Conservation (phyloP, 2,888 invertebrate genomes). For the Tachina lurida region DNA sequence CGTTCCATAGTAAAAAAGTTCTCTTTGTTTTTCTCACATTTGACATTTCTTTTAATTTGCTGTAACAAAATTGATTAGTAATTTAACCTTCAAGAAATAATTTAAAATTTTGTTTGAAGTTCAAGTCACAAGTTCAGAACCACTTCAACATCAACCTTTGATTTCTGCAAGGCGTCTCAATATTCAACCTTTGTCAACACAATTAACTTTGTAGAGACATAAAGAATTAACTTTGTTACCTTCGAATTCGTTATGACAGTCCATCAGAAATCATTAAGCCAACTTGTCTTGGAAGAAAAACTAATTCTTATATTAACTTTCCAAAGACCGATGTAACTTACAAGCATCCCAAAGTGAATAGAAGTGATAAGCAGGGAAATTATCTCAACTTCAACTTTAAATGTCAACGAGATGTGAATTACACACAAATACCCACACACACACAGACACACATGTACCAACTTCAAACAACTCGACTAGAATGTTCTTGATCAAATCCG, state of each 20-base stretch:
- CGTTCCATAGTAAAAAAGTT: background rate
- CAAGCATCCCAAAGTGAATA: slow-evolving; percentile 16
- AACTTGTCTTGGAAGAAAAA: slow-evolving; percentile 28
- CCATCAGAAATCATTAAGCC: slow-evolving; percentile 72
- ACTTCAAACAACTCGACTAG: background rate
- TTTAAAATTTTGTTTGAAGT: background rate
- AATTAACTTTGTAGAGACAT: slow-evolving; percentile 61
- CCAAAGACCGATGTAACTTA: slow-evolving; percentile 15
- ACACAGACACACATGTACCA: background rate
- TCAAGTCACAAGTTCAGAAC: slow-evolving; percentile 19
- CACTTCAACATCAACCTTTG: slow-evolving; percentile 22
- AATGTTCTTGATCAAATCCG: no score
- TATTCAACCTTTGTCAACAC: slow-evolving; percentile 72
- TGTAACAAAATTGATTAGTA: background rate
- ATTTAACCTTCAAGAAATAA: background rate
- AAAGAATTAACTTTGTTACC: slow-evolving; percentile 6
- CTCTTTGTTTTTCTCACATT: background rate
- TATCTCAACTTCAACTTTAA: slow-evolving; percentile 59
- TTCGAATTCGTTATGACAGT: slow-evolving; percentile 68
- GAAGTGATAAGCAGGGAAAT: slow-evolving; percentile 38
- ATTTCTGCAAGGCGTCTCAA: slow-evolving; percentile 4
- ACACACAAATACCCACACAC: slow-evolving; percentile 16
- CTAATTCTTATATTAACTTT: slow-evolving; percentile 52
- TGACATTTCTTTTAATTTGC: background rate
- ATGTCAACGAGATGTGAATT: background rate